A percentile compares a stretch with the other conserved stretches of the same genome.
Conservation (phyloP, 2,797 vertebrate genomes). For the Lacerta viridis region DNA sequence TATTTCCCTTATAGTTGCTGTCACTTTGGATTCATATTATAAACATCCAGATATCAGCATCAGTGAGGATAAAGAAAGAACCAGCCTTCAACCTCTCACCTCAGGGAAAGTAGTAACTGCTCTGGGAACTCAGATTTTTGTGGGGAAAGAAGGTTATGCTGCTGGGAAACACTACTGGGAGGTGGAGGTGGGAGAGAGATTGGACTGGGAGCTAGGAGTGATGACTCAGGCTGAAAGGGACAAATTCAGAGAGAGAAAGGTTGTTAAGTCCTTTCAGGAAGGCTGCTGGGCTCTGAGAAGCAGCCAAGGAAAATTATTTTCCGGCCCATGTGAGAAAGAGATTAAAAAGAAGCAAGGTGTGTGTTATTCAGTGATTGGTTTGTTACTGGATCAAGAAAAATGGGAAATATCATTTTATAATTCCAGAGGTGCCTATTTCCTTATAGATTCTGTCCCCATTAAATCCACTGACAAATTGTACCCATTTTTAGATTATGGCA, state of each 20-base stretch:
- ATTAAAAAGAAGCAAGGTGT: neutral
- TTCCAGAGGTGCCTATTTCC: too few species aligned
- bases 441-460: too few species aligned
- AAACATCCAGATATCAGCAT: neutral
- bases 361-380: neutral
- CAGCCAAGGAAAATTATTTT: neutral
- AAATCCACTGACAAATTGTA: too few species aligned
- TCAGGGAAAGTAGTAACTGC: neutral
- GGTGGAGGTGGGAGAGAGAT: neutral
- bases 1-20: neutral
- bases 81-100: neutral
- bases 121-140: neutral
- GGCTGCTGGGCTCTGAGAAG: neutral
- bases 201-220: neutral
- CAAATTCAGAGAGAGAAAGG: neutral
- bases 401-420: neutral
- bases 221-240: neutral
- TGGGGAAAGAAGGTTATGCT: neutral
- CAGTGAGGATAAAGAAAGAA: neutral
- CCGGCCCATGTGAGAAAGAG: neutral
- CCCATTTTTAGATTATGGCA: too few species aligned
- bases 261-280: neutral
- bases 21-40: neutral
- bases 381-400: conserved; percentile 18
- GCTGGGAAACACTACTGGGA: neutral